Evolutionary conservation across 1,140 invertebrate species (phyloP).

Genomic region (Thaumetopoea pityocampa): DNA sequence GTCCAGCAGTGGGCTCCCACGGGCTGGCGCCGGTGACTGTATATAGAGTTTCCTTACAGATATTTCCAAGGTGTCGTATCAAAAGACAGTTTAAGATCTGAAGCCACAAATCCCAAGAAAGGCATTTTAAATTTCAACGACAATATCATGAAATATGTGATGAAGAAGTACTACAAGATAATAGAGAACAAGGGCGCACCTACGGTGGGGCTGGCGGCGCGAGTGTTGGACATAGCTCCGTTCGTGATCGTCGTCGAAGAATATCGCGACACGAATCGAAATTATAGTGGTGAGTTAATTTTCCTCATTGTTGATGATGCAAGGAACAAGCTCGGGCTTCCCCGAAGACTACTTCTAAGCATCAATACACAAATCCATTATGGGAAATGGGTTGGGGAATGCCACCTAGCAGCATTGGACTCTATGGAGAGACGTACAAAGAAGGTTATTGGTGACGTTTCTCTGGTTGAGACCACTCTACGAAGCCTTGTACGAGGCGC

Average conservation of each 20-base stretch:
- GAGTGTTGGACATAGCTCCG: conserved; percentile 21
- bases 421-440: too few relatives aligned
- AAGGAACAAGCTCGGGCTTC: too few relatives aligned
- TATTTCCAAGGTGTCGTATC: conserved; percentile 30
- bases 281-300: conserved; percentile 5
- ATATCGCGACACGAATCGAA: conserved; percentile 8
- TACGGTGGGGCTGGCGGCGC: conserved; percentile 16
- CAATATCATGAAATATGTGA: conserved; percentile 52
- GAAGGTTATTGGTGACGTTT: neutral
- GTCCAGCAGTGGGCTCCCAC: too few relatives aligned
- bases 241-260: conserved; percentile 21
- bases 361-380: too few relatives aligned
- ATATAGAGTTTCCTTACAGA: conserved; percentile 19
- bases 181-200: conserved; percentile 63
- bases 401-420: too few relatives aligned
- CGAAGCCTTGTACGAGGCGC: too few relatives aligned
- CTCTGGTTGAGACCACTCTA: too few relatives aligned
- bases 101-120: conserved; percentile 35
- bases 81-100: conserved; percentile 32
- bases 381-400: too few relatives aligned
- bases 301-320: too few relatives aligned
- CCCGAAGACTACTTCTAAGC: too few relatives aligned
- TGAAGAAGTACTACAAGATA: conserved; percentile 85
- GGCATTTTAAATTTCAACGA: conserved; percentile 54
- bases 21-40: too few relatives aligned